phyloP scores from a whole-genome alignment of 2,113 vertebrate genomes.

The Hippolais icterina region DNA sequence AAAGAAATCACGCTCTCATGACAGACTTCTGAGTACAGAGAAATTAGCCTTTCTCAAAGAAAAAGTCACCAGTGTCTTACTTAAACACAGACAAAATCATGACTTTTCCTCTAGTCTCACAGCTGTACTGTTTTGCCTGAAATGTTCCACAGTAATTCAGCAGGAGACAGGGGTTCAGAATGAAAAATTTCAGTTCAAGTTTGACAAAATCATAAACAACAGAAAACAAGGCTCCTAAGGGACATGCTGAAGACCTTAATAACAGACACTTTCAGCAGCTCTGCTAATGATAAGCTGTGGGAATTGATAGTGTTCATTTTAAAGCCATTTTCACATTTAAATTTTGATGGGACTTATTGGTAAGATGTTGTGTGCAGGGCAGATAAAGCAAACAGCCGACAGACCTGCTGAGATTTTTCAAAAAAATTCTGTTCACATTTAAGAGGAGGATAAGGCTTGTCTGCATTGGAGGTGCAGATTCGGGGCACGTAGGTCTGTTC shows the following conservation, averaged over 20 bases:
- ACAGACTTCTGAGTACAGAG: background rate
- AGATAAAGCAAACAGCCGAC: background rate
- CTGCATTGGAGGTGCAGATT: background rate
- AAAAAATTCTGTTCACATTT: background rate
- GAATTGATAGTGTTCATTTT: background rate
- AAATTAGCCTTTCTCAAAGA: background rate
- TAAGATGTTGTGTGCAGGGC: background rate
- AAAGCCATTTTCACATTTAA: background rate
- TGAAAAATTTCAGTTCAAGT: background rate
- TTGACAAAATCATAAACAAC: constrained; percentile 3
- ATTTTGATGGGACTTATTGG: background rate
- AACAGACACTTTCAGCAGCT: background rate
- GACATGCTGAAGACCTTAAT: background rate
- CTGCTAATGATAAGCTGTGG: background rate
- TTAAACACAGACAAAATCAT: background rate
- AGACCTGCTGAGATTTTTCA: background rate
- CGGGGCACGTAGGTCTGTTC: background rate
- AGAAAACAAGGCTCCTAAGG: constrained; percentile 11
- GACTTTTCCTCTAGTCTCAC: background rate
- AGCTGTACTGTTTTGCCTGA: background rate
- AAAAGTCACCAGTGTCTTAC: background rate
- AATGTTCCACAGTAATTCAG: background rate
- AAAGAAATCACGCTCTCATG: background rate
- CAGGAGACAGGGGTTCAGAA: background rate
- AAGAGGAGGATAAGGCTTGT: background rate